Base-by-base conservation (phyloP, 2,888 invertebrate species). In the Rhingia rostrata region DNA sequence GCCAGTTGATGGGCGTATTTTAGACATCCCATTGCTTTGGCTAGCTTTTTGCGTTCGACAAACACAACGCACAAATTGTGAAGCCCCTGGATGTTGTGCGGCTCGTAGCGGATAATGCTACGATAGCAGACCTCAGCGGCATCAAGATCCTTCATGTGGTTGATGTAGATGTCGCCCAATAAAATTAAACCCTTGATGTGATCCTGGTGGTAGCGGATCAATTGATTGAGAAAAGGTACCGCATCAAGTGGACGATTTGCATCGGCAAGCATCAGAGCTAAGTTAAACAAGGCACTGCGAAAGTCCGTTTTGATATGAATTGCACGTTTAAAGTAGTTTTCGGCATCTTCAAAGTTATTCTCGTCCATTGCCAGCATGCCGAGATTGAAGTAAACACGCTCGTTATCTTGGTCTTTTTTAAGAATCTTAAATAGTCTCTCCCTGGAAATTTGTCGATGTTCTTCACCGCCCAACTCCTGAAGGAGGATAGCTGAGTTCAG, bases 301-400 rank as follows among this genome's bases (percentile, higher is more conserved):
- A 98, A 98, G 92, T 97, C 96, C 2, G 95, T 95, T 89, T 97
- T 97, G 10, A 97, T 92, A 88, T 96, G 95, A 0, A 97, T 96
- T 0, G 98, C 97, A 75, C 96, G 95, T 66, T 97, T 94, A 92
- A 98, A 98, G 95, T 97, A 97, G 70, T 95, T 94, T 91, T 98
- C 98, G 0, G 98, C 98, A 88, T 96, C 95, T 41, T 94, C 95
- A 49, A 95, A 96, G 89, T 98, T 96, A 51, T 96, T 95, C 89
- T 97, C 97, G 91, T 99, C 98, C 98, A 98, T 98, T 49, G 98
- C 96, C 53, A 99, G 92, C 98, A 99, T 98, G 86, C 98, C 98
- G 69, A 98, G 93, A 93, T 98, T 98, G 92, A 99, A 99, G 91
- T 97, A 97, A 4, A 98, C 96, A 81, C 98, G 94, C 90, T 98